Conservation (phyloP, 2,888 invertebrate genomes). For the Deilephila elpenor region DNA sequence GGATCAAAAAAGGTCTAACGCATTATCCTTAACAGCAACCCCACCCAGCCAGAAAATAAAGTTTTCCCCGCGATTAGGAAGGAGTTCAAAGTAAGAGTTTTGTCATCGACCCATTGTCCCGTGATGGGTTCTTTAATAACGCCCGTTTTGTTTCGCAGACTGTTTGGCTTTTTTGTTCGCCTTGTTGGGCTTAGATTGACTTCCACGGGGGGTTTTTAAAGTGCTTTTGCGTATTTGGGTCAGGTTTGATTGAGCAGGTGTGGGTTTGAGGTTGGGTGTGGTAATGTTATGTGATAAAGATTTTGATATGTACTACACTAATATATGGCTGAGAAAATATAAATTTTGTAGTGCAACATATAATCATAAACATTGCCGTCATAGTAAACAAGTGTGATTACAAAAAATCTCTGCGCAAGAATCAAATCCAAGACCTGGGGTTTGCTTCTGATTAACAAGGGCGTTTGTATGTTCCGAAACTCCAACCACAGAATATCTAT, state of each 20-base stretch:
- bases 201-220: not conserved
- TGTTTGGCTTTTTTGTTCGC: constrained; percentile 37
- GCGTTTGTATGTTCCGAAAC: too few species aligned
- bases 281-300: too few species aligned
- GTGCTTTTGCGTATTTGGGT: constrained; percentile 3
- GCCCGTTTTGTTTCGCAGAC: constrained; percentile 51
- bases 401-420: too few species aligned
- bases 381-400: too few species aligned
- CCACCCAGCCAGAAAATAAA: constrained; percentile 67
- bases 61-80: constrained; percentile 81
- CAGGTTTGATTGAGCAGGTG: not conserved
- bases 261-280: not conserved
- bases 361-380: too few species aligned
- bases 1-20: constrained; percentile 41
- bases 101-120: constrained; percentile 75
- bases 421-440: too few species aligned
- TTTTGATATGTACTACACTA: too few species aligned
- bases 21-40: constrained; percentile 40
- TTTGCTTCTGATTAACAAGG: too few species aligned
- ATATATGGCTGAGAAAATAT: too few species aligned
- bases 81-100: constrained; percentile 80
- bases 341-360: too few species aligned
- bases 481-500: too few species aligned
- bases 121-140: constrained; percentile 70
- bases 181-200: constrained; percentile 39